Evolutionary conservation across 37 sponge, comb jelly and placozoan genomes (phyloP), one percentile per base, ranked within the genome.

Genomic region (Chondrosia reniformis): DNA sequence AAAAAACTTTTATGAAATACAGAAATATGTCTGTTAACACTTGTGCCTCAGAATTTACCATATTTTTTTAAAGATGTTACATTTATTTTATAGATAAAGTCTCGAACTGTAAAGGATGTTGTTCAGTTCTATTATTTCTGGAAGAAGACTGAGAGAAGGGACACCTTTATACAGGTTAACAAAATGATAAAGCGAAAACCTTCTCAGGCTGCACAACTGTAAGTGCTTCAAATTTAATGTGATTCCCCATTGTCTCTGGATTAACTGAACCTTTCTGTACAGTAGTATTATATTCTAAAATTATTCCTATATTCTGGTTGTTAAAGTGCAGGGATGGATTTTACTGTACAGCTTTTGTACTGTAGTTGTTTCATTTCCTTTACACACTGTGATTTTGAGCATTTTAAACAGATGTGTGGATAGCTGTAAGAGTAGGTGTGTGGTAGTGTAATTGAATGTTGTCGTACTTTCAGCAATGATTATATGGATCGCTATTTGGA

Each of bases 41-140:
- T 13, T 59, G 30, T 30, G n/a, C 61, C 28, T 25, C n/a, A 19
- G 6, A 25, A 30, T 13, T 6, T 59, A 30, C 61, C n/a, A 19
- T 13, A 5, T 30, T 59, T 7, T 30, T 59, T 30, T 13, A 59
- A 25, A 49, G n/a, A 30, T 6, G 61, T 13, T 59, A 30, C 61
- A 10, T 59, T 59, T 13, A 59, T 25, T 59, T 32, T 79, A 10
- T 58, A 91, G 88, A 61, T 96, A n/a, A 89, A 91, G 38, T 55
- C 87, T 31, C 83, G 97, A 31, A 67, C 91, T 17, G 89, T 93
- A 30, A 89, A 86, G 63, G 97, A 97, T 55, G 55, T 97, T 13
- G 85, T 97, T 7, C 88, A 97, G 78, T 97, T 93, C 66, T 97
- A 93, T 63, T 97, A 97, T 67, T 33, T 97, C 42, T 97, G 97